Conservation (phyloP, 2,113 vertebrate species). For the Spheniscus mendiculus region DNA sequence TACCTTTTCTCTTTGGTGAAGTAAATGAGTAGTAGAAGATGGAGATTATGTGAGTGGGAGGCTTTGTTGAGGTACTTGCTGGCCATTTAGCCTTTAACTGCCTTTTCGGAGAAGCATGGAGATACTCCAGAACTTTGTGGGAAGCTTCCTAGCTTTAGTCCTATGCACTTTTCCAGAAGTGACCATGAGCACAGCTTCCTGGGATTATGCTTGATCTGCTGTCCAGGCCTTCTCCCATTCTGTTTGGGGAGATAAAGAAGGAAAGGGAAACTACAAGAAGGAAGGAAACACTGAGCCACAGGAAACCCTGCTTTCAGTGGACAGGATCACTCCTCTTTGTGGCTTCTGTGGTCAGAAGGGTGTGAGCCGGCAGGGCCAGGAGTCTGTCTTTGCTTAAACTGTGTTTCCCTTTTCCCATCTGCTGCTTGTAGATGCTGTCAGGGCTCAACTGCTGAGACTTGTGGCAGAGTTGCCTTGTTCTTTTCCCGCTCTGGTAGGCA, state of each 20-base stretch:
- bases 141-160: background rate
- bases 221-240: background rate
- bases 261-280: background rate
- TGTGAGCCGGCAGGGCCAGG: background rate
- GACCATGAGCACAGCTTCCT: background rate
- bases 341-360: background rate
- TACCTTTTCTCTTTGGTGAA: background rate
- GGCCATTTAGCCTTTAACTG: background rate
- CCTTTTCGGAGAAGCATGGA: background rate
- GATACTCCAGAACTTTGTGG: background rate
- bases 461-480: background rate
- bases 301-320: background rate
- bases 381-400: background rate
- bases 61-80: background rate
- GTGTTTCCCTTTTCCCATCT: background rate
- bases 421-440: background rate
- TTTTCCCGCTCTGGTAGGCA: background rate
- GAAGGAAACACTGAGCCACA: background rate
- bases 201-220: background rate
- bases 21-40: background rate
- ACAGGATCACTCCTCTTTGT: accelerated
- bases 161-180: background rate
- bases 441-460: background rate
- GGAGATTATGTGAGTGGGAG: background rate
- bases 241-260: background rate